Base-by-base conservation (phyloP, 1,140 invertebrate genomes). In the Drosophila ficusphila region DNA sequence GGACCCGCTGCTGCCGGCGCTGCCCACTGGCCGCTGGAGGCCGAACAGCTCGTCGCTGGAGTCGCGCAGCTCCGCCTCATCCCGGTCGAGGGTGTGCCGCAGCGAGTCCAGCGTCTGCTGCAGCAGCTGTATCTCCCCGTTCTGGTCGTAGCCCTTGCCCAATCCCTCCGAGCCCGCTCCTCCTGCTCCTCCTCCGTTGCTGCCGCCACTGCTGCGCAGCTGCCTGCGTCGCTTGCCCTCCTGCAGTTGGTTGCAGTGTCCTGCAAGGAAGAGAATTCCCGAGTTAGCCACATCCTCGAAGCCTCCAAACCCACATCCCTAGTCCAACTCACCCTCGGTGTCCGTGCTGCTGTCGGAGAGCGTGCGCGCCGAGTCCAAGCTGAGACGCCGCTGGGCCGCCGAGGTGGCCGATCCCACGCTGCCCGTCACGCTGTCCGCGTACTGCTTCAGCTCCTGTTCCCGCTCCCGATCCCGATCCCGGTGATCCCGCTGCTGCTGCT, bases 91-190 rank as follows among this genome's bases (percentile, higher is more conserved):
- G 48, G 94, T 94, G 47, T 94, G 92, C 1, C 95, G 94, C 57
- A 96, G 89, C 73, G 94, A 92, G 82, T 96, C 96, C 65, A 96
- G 94, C 61, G 95, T 96, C 83, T 94, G 93, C 89, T 96, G 95
- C 88, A 96, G 92, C 91, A 95, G 93, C 92, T 96, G 94, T 76
- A 96, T 96, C 93, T 96, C 95, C 60, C 95, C 94, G 92, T 96
- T 91, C 65, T 91, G 90, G 44, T 91, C 90, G 12, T 82, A 90
- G 39, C 58, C 52, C 42, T 74, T 75, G 51, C 62, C 41, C 33
- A 86, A n/a, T 5, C 54, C 68, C 41, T 82, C 78, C 2, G 48
- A 44, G 25, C 46, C 52, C 2, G 57, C 52, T 12, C 49, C 71
- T 38, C 72, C 61, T n/a, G 60, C 64, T 8, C 46, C 72, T 1